Percentiles rank a stretch among this genome's conserved stretches.
Conservation (phyloP, 92 coral and sea anemone species). For the Parazoanthus atlanticus region DNA sequence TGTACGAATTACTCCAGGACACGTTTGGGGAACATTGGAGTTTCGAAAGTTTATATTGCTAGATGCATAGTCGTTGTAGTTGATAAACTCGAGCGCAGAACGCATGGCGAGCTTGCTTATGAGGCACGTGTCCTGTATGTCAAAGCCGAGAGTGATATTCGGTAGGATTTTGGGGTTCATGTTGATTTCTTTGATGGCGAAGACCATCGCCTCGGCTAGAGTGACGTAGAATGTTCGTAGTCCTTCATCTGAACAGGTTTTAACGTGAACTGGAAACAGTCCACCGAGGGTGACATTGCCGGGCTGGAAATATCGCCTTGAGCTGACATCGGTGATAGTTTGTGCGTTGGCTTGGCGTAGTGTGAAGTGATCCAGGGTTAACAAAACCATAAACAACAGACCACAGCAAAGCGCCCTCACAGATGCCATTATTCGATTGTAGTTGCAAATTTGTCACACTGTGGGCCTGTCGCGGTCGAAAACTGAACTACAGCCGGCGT, state of each 20-base stretch:
- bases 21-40: slow-evolving; percentile 39
- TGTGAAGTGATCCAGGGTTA: background rate
- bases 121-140: slow-evolving; percentile 80
- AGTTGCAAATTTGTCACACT: background rate
- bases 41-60: slow-evolving; percentile 20
- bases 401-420: background rate
- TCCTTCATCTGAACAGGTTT: slow-evolving; percentile 32
- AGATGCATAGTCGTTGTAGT: slow-evolving; percentile 64
- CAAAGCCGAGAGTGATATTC: slow-evolving; percentile 79
- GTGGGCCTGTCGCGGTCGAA: background rate
- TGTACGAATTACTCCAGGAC: slow-evolving; percentile 36
- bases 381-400: background rate
- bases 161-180: slow-evolving; percentile 62
- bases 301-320: slow-evolving; percentile 49
- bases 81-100: slow-evolving; percentile 72
- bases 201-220: slow-evolving; percentile 89
- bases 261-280: slow-evolving; percentile 83
- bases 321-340: slow-evolving; percentile 8
- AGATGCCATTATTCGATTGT: background rate
- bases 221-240: slow-evolving; percentile 71
- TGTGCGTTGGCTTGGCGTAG: slow-evolving; percentile 8
- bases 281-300: slow-evolving; percentile 90
- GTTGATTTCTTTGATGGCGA: slow-evolving; percentile 82
- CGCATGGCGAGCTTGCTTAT: slow-evolving; percentile 65
- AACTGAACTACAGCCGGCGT: too few species aligned